A percentile compares a stretch with the other conserved stretches of the same genome.
Conservation (phyloP, 1,140 invertebrate species). For the Papilio aristodemus region DNA sequence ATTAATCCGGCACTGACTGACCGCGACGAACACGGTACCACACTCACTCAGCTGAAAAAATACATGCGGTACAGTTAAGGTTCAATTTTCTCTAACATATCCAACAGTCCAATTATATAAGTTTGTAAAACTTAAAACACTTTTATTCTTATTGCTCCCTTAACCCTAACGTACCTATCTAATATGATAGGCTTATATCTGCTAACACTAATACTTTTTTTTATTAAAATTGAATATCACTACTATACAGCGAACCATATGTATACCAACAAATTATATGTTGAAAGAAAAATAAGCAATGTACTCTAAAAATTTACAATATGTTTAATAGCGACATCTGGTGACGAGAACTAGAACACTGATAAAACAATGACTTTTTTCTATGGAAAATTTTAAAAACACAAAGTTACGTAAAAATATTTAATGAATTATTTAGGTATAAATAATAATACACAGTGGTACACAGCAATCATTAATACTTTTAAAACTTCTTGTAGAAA, state of each 20-base stretch:
- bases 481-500: too few relatives aligned
- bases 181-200: conserved; percentile 34
- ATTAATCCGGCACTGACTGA: conserved; percentile 74
- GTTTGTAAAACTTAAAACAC: conserved; percentile 50
- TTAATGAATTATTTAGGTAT: too few relatives aligned
- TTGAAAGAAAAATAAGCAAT: conserved; percentile 25
- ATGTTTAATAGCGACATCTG: conserved; percentile 42
- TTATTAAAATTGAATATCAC: not conserved
- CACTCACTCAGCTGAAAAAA: conserved; percentile 77
- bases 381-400: conserved; percentile 31
- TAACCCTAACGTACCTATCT: conserved; percentile 19
- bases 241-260: conserved; percentile 22
- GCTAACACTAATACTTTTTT: conserved; percentile 6
- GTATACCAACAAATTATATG: not conserved
- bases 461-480: too few relatives aligned
- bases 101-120: conserved; percentile 45
- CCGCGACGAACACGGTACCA: conserved; percentile 75
- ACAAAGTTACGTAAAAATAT: too few relatives aligned
- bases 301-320: not conserved
- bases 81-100: conserved; percentile 67
- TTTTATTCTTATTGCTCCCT: conserved; percentile 31
- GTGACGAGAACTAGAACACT: conserved; percentile 26
- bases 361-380: conserved; percentile 49
- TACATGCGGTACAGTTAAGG: conserved; percentile 78
- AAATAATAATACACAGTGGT: too few relatives aligned